Conservation (phyloP, 2,797 vertebrate species). For the Pampus argenteus region DNA sequence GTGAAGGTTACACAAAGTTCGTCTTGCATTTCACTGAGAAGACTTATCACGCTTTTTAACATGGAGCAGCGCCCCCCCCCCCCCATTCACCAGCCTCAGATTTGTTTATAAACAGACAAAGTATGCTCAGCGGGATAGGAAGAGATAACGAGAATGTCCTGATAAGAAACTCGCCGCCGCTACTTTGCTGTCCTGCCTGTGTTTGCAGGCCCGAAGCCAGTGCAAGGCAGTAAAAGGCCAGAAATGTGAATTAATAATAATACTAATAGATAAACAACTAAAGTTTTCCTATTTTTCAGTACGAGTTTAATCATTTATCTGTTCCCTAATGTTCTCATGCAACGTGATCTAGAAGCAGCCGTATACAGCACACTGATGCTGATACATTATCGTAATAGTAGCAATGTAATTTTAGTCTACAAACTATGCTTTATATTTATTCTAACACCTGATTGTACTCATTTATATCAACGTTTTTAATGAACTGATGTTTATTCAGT, state of each 20-base stretch:
- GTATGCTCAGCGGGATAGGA: conserved; percentile 45
- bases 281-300: background rate
- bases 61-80: conserved; percentile 21
- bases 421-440: too few species aligned
- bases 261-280: background rate
- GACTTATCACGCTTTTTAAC: conserved; percentile 33
- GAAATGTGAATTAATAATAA: background rate
- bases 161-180: conserved; percentile 58
- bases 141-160: conserved; percentile 47
- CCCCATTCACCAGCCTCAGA: conserved; percentile 33
- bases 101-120: conserved; percentile 63
- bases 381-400: too few species aligned
- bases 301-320: background rate
- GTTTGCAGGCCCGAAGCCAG: background rate
- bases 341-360: background rate
- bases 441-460: background rate
- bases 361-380: background rate
- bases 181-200: conserved; percentile 5
- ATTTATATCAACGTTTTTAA: background rate
- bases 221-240: background rate
- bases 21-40: conserved; percentile 34
- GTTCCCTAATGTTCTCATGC: background rate
- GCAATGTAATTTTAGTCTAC: too few species aligned
- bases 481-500: background rate
- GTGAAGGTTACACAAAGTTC: conserved; percentile 55